These are phyloP conservation scores for Toxotes chatareus DNA, from an alignment of 2,113 vertebrate species.

Conservation along the genomic window DNA sequence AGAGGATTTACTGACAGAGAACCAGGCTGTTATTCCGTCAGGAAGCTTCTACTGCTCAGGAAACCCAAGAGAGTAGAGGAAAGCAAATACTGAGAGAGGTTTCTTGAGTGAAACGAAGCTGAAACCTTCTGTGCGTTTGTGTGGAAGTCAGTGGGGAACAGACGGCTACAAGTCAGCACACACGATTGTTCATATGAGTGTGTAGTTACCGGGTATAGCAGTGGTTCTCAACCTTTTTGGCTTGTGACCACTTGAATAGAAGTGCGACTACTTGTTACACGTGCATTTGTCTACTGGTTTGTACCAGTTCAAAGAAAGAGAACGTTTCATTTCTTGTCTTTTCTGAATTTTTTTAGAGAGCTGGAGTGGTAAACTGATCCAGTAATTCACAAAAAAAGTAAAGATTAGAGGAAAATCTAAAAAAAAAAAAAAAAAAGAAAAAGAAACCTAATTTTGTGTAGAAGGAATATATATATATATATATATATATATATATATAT, in stretches of 20 bases:
- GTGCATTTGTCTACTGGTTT: too few species aligned
- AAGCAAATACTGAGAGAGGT: constrained; percentile 22
- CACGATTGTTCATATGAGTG: not conserved
- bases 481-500: too few species aligned
- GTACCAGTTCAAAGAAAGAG: too few species aligned
- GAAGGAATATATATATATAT: not conserved
- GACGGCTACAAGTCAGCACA: not conserved
- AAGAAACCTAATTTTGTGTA: too few species aligned
- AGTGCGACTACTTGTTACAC: too few species aligned
- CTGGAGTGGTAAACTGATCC: not conserved
- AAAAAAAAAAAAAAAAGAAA: not conserved
- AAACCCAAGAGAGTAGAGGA: not conserved
- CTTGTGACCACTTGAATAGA: not conserved
- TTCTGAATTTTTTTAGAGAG: not conserved
- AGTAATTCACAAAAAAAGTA: not conserved
- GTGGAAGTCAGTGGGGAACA: not conserved
- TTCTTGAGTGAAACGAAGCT: constrained; percentile 65
- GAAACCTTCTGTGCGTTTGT: constrained; percentile 30
- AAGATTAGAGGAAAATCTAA: not conserved
- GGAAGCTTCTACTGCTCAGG: constrained; percentile 27
- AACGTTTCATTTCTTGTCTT: not conserved
- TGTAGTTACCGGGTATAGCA: not conserved
- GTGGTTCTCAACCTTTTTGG: not conserved
- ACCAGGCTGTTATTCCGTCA: constrained; percentile 35
- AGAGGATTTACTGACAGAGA: constrained; percentile 40